Percentiles rank a stretch among this genome's conserved stretches.
Conservation (phyloP, 92 coral and sea anemone species). For the Phenganax marumi region DNA sequence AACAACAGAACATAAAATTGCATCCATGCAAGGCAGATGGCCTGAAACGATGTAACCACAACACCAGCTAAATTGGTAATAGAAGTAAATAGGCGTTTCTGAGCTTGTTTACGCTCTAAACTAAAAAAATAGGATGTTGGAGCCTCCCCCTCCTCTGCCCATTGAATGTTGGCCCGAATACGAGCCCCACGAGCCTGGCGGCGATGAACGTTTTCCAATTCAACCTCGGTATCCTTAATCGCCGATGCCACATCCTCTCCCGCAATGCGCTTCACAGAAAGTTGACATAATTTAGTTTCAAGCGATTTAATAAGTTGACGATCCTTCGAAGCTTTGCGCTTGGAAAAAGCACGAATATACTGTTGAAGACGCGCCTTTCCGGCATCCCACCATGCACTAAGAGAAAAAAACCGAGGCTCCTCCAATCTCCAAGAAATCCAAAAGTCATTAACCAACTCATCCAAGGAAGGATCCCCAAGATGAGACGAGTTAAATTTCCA, state of each 20-base stretch:
- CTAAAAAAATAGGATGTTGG: not conserved
- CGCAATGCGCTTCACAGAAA: too few relatives aligned
- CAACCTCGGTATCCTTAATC: not conserved
- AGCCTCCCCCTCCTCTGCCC: conserved; percentile 27
- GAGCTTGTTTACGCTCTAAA: not conserved
- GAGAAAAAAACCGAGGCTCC: not conserved
- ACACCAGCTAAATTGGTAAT: not conserved
- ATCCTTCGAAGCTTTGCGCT: not conserved
- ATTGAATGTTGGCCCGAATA: not conserved
- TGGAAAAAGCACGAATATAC: not conserved
- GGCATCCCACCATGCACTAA: conserved; percentile 26
- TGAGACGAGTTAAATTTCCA: conserved; percentile 65
- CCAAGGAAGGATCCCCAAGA: conserved; percentile 24
- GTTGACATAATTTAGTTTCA: not conserved
- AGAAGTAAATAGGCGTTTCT: not conserved
- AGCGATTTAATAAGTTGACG: not conserved
- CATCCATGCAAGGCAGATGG: not conserved
- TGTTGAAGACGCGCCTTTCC: not conserved
- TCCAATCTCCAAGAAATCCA: not conserved
- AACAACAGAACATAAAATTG: conserved; percentile 11
- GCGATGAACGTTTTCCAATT: not conserved
- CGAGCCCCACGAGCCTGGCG: not conserved
- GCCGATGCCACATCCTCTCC: not conserved
- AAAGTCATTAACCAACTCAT: not conserved
- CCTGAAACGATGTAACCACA: not conserved